Evolutionary conservation across 2,888 invertebrate genomes (phyloP).

Genomic region (Patella depressa): DNA sequence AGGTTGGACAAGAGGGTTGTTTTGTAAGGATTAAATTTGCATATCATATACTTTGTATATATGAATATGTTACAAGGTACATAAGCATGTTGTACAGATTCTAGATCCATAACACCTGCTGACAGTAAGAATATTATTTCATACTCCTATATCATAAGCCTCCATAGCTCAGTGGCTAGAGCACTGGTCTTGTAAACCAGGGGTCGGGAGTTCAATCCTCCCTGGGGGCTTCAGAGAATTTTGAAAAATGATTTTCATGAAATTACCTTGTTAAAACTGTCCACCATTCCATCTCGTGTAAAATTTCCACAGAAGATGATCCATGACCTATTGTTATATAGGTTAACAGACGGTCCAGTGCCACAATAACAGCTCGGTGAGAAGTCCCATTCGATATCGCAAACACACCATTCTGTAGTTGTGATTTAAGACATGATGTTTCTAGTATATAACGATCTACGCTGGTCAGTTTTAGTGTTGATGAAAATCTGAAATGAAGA

Average conservation of each 20-base stretch:
- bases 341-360: constrained; percentile 49
- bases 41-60: too few relatives aligned
- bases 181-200: constrained; percentile 79
- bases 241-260: background rate
- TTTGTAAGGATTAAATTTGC: too few relatives aligned
- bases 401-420: constrained; percentile 53
- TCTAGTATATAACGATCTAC: constrained; percentile 52
- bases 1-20: too few relatives aligned
- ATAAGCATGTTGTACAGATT: too few relatives aligned
- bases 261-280: constrained; percentile 56
- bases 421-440: constrained; percentile 52
- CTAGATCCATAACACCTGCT: too few relatives aligned
- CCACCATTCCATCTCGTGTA: constrained; percentile 59
- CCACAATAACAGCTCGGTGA: constrained; percentile 53
- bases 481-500: constrained; percentile 48
- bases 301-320: constrained; percentile 37
- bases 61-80: too few relatives aligned
- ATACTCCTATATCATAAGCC: constrained; percentile 68
- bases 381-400: constrained; percentile 64
- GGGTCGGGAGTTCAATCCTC: constrained; percentile 79
- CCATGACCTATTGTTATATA: constrained; percentile 46
- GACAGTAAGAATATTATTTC: too few relatives aligned
- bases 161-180: constrained; percentile 78
- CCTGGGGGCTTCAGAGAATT: constrained; percentile 73
- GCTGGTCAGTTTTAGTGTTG: constrained; percentile 50